Base-by-base conservation (phyloP, 2,888 invertebrate genomes). In the Mellilla xanthometata region DNA sequence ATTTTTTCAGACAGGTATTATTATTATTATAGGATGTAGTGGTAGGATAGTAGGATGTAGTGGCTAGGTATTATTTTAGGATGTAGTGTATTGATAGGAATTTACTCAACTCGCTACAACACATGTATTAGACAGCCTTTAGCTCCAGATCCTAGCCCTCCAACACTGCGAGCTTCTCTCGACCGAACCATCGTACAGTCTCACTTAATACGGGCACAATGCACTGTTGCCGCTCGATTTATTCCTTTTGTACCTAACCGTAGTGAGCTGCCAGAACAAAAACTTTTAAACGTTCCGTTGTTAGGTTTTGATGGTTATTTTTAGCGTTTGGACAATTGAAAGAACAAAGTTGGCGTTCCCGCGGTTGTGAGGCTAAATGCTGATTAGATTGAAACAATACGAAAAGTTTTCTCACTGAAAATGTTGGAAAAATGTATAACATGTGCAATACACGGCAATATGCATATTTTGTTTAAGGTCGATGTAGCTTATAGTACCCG, bases 151-250 rank as follows among this genome's bases (percentile, higher is more conserved):
- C 50, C 28, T 8, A 13, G 58, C n/a, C 27, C 49, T 52, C 63
- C 64, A 72, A 70, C 56, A 65, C 58, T 52, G 35, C 53, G 62
- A 58, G 69, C 71, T 70, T 70, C 73, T 70, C 73, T 76, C 58
- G 58, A 61, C 55, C 58, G 63, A 65, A 65, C 69, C 69, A 49
- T 58, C 63, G 61, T 75, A 76, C 72, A 73, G 76, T 73, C 71
- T 65, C 76, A 70, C 72, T 68, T 78, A 79, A 77, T 80, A 72
- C 73, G 72, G 65, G 64, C 72, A 81, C 78, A 78, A 79, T 78
- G 76, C 76, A 65, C 62, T 66, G 66, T 66, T 68, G 65, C 62
- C 70, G 60, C 62, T 62, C 74, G 72, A 77, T 78, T 76, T 78
- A 76, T 70, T 65, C 65, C 72, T 69, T 68, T 76, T 70, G 71